Evolutionary conservation across 2,797 vertebrate genomes (phyloP).

Genomic region (Hippopotamyrus pictus): DNA sequence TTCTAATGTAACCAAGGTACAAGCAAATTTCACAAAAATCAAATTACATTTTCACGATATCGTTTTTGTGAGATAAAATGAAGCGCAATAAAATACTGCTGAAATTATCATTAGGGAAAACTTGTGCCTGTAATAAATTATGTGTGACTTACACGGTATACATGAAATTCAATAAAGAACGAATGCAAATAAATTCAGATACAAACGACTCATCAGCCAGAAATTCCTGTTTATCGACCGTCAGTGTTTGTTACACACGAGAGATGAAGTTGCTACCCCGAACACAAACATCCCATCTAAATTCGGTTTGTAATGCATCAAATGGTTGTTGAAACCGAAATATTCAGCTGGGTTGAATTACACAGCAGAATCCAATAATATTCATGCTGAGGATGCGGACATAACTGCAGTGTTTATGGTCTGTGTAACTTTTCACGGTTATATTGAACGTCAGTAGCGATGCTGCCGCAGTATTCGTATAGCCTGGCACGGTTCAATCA

Average conservation of each 20-base stretch:
- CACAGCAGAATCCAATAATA: neutral
- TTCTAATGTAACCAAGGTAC: neutral
- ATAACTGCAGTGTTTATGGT: neutral
- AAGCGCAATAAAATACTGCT: neutral
- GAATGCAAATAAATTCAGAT: neutral
- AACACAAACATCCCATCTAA: neutral
- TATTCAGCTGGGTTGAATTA: neutral
- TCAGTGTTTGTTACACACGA: neutral
- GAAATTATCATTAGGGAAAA: neutral
- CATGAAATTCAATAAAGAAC: neutral
- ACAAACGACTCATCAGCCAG: neutral
- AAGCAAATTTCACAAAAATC: neutral
- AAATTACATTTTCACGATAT: neutral
- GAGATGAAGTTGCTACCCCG: neutral
- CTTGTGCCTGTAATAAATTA: neutral
- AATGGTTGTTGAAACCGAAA: neutral
- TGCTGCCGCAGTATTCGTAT: neutral
- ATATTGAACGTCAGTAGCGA: neutral
- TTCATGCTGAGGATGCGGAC: neutral
- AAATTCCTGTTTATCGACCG: neutral
- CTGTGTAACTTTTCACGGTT: neutral
- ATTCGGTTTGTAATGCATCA: neutral
- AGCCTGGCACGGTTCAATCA: neutral
- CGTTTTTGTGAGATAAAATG: neutral
- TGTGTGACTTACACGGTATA: neutral